Base-by-base conservation (phyloP, 2,888 invertebrate genomes). In the Syritta pipiens region DNA sequence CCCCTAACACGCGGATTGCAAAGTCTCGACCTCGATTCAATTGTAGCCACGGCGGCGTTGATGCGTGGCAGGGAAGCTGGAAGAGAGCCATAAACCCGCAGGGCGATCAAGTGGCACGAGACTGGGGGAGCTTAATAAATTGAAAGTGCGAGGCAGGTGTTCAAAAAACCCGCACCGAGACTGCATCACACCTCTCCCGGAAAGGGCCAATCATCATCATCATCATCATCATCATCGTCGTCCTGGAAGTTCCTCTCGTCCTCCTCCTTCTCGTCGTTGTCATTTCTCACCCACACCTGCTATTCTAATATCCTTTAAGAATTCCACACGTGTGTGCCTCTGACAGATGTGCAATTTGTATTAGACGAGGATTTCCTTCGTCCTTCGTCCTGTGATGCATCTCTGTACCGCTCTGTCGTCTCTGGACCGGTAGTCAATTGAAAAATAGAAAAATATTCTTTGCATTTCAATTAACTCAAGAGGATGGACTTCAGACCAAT, bases 401-500 rank as follows among this genome's bases (percentile, higher is more conserved):
- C n/a, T n/a, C n/a, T n/a, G n/a, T n/a, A n/a, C n/a, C n/a, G n/a
- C n/a, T n/a, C n/a, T n/a, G n/a, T n/a, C n/a, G n/a, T n/a, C n/a
- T n/a, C n/a, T n/a, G n/a, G n/a, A n/a, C n/a, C n/a, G n/a, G n/a
- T n/a, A n/a, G 4, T 2, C 7, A 37, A 37, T n/a, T 3, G 9
- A 67, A 67, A 72, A 72, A 67, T 57, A 62, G 67, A 57, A 4
- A 79, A 72, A 74, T 72, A 79, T 72, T 74, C 79, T 40, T 74
- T 79, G 79, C 72, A 79, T 79, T 79, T 79, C 72, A 79, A 79
- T 79, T 79, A 79, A 68, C 62, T 72, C 37, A 68, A 67, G 79
- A 74, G 72, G 55, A 62, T 57, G 42, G 44, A 55, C 55, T n/a
- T 19, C 65, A 30, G 4, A n/a, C 62, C n/a, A n/a, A n/a, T n/a